These are phyloP conservation scores for Glaucomys volans DNA, from an alignment of 2,113 vertebrate genomes.

Conservation along the genomic window DNA sequence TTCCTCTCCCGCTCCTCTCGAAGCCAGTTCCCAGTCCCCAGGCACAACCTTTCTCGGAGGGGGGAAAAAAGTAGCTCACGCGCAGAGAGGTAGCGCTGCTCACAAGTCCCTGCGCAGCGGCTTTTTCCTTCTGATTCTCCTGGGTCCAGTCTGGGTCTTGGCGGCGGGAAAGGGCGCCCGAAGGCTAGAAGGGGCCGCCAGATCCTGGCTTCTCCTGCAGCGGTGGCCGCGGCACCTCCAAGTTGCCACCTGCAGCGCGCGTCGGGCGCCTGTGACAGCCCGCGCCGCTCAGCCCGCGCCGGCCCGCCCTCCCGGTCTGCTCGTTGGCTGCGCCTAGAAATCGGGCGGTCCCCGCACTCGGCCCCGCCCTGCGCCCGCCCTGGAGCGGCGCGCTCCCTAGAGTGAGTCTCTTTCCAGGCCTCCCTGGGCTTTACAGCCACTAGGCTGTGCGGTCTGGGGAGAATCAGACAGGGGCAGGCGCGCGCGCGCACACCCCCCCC, in stretches of 20 bases:
- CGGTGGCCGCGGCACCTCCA: constrained; percentile 57
- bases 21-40: constrained; percentile 1
- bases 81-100: constrained; percentile 29
- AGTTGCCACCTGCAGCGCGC: constrained; percentile 87
- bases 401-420: background rate
- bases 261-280: constrained; percentile 63
- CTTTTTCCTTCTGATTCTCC: constrained; percentile 36
- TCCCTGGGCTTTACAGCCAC: background rate
- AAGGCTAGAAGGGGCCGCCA: constrained; percentile 47
- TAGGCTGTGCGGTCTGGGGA: background rate
- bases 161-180: constrained; percentile 22
- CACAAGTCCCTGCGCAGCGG: background rate
- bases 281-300: constrained; percentile 58
- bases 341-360: constrained; percentile 45
- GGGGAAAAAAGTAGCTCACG: constrained; percentile 68
- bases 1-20: background rate
- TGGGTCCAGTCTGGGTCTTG: background rate
- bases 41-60: constrained; percentile 50
- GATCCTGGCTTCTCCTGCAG: constrained; percentile 36
- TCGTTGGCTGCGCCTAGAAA: constrained; percentile 62
- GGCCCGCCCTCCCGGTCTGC: constrained; percentile 58
- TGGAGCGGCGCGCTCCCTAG: accelerated
- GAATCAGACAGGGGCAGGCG: background rate
- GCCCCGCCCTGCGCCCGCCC: background rate
- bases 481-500: background rate